Percentiles rank a stretch among this genome's conserved stretches.
phyloP scores from a whole-genome alignment of 2,113 vertebrate genomes.

The Athene cunicularia region DNA sequence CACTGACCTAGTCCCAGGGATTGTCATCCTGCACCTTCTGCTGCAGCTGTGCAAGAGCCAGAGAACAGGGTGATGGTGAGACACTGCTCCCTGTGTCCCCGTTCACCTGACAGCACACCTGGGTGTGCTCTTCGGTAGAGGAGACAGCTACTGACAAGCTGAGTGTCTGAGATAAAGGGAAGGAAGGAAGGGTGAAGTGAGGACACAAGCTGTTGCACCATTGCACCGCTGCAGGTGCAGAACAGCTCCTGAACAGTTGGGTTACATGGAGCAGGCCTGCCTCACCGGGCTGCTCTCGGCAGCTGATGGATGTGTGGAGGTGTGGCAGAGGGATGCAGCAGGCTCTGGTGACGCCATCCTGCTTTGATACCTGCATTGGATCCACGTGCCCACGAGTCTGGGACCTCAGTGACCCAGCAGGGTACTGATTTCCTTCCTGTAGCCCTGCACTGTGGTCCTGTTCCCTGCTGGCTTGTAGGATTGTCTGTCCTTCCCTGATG shows the following conservation, averaged over 20 bases:
- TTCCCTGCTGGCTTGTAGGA: background rate
- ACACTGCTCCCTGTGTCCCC: background rate
- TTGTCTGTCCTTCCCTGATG: background rate
- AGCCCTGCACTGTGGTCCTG: background rate
- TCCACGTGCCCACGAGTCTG: background rate
- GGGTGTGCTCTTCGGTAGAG: background rate
- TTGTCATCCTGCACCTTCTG: background rate
- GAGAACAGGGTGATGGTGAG: background rate
- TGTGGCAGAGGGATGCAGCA: background rate
- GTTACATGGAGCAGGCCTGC: background rate
- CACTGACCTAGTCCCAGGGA: background rate
- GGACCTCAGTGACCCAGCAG: background rate
- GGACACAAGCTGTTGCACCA: background rate
- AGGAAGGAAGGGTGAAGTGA: background rate
- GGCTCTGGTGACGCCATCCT: accelerated
- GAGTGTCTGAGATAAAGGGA: background rate
- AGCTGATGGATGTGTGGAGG: background rate
- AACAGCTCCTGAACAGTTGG: background rate
- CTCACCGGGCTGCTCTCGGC: background rate
- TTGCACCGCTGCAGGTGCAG: background rate
- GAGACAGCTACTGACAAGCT: background rate
- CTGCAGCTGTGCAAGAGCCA: background rate
- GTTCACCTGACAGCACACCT: background rate
- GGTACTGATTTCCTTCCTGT: background rate
- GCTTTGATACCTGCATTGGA: background rate